These are phyloP conservation scores for Tylochromis polylepis DNA, from an alignment of 2,113 vertebrate genomes.

Conservation along the genomic window DNA sequence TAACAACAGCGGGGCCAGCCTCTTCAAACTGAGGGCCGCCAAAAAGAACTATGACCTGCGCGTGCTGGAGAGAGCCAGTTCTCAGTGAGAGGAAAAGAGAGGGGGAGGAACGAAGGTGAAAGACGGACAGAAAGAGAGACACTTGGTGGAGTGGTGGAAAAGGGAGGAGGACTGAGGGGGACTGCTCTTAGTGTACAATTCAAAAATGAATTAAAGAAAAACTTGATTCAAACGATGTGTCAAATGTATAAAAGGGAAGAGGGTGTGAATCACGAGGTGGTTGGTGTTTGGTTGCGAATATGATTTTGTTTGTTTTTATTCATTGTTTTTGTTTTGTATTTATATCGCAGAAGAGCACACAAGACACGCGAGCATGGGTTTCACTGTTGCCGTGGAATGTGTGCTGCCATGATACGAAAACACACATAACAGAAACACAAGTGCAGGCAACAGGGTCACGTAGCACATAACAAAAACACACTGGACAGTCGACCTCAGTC, in stretches of 20 bases:
- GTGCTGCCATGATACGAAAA: constrained; percentile 44
- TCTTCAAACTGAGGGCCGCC: constrained; percentile 95
- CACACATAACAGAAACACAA: constrained; percentile 7
- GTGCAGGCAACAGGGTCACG: constrained; percentile 64
- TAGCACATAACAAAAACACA: constrained; percentile 71
- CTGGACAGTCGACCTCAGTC: constrained; percentile 73
- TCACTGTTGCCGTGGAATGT: constrained; percentile 66
- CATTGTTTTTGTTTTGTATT: constrained; percentile 67
- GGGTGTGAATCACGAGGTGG: constrained; percentile 64
- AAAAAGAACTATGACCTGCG: constrained; percentile 98
- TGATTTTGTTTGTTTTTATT: constrained; percentile 63
- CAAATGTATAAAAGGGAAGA: constrained; percentile 69
- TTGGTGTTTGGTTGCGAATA: constrained; percentile 61
- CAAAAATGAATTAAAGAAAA: constrained; percentile 23
- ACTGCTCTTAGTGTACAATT: constrained; percentile 60
- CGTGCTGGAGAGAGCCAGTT: constrained; percentile 92
- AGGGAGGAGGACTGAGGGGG: constrained; percentile 48
- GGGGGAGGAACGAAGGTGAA: constrained; percentile 11
- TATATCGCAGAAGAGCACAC: constrained; percentile 75
- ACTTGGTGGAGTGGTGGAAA: constrained; percentile 37
- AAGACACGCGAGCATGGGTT: constrained; percentile 71
- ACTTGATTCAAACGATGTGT: constrained; percentile 49
- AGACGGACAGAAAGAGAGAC: constrained; percentile 29
- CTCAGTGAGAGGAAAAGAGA: constrained; percentile 76
- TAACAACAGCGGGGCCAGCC: constrained; percentile 91